phyloP scores from a whole-genome alignment of 2,113 vertebrate species.

The Strigops habroptila region DNA sequence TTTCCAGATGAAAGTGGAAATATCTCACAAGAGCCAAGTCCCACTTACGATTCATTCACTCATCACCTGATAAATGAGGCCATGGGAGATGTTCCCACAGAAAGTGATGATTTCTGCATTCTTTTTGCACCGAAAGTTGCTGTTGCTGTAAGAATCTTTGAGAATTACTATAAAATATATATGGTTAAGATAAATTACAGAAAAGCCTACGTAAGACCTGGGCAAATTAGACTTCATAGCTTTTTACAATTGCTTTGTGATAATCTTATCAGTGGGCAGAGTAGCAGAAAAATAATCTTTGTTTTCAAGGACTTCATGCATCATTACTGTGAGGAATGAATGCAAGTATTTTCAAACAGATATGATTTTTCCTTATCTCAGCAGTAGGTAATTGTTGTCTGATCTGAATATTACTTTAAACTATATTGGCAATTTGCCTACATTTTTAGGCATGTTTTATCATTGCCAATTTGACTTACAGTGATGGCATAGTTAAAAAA shows the following conservation, averaged over 20 bases:
- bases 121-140: conserved; percentile 89
- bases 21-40: conserved; percentile 81
- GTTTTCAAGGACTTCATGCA: neutral
- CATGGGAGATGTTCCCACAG: conserved; percentile 72
- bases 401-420: neutral
- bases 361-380: neutral
- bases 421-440: neutral
- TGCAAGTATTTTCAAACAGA: neutral
- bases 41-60: conserved; percentile 78
- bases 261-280: neutral
- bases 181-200: neutral
- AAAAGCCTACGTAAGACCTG: neutral
- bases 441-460: neutral
- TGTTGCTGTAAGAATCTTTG: conserved; percentile 73
- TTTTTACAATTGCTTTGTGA: neutral
- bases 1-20: conserved; percentile 97
- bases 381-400: neutral
- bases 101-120: conserved; percentile 96
- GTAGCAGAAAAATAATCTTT: neutral
- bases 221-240: neutral
- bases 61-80: conserved; percentile 84
- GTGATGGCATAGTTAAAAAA: neutral
- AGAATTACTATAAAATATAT: neutral
- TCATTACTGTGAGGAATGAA: neutral
- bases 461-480: neutral